phyloP scores from a whole-genome alignment of 2,888 invertebrate species.

The Drosophila gaucha region DNA sequence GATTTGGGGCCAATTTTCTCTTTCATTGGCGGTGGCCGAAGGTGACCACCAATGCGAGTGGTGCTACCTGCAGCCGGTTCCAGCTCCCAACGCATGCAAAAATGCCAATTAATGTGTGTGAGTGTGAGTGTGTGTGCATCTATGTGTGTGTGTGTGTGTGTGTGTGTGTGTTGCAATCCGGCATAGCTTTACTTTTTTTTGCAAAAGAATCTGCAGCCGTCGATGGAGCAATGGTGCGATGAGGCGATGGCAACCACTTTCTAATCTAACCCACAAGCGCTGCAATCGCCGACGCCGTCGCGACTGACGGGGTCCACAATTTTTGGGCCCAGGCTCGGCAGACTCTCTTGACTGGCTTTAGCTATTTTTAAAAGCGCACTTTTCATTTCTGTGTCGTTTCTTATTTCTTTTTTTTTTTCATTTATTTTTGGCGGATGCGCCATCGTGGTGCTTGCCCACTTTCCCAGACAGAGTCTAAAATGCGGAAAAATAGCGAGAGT shows the following conservation, averaged over 20 bases:
- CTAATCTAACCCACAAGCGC: slow-evolving; percentile 70
- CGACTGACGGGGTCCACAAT: slow-evolving; percentile 37
- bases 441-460: slow-evolving; percentile 49
- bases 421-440: slow-evolving; percentile 58
- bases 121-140: slow-evolving; percentile 14
- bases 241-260: slow-evolving; percentile 51
- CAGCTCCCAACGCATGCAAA: slow-evolving; percentile 61
- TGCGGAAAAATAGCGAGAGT: slow-evolving; percentile 73
- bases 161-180: slow-evolving; percentile 29
- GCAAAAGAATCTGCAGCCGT: slow-evolving; percentile 54
- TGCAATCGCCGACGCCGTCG: slow-evolving; percentile 38
- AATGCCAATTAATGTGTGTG: slow-evolving; percentile 56
- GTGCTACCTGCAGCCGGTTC: slow-evolving; percentile 48
- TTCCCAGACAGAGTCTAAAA: slow-evolving; percentile 62
- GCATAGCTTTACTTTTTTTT: slow-evolving; percentile 44
- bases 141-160: slow-evolving; percentile 15
- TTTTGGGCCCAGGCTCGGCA: slow-evolving; percentile 51
- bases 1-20: slow-evolving; percentile 71
- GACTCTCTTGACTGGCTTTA: slow-evolving; percentile 48
- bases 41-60: slow-evolving; percentile 5
- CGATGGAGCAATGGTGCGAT: slow-evolving; percentile 27
- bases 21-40: slow-evolving; percentile 56
- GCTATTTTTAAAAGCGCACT: slow-evolving; percentile 63
- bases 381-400: slow-evolving; percentile 55
- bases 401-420: slow-evolving; percentile 22